Base-by-base conservation (phyloP, 2,888 invertebrate species). In the Hyposoter didymator region DNA sequence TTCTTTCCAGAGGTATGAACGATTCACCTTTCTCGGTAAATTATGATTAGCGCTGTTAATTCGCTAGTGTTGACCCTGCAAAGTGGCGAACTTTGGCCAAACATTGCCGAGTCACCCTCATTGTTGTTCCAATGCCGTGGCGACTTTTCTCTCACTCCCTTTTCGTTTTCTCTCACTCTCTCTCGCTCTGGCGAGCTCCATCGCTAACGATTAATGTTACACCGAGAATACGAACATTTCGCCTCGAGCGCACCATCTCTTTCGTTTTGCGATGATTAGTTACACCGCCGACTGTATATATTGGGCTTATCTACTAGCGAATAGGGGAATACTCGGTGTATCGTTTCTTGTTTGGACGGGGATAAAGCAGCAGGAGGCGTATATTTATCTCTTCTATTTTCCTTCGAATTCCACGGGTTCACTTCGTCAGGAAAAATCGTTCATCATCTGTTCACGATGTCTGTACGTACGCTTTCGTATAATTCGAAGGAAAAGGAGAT, bases 21-120 rank as follows among this genome's bases (percentile, higher is more conserved):
- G 45, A 67, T 78, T 82, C 35, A 78, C 73, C 66, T 78, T 79
- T 70, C 73, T 75, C 75, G 83, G 84, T 47, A 90, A 92, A 90
- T 91, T 90, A 90, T 90, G 89, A 91, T 91, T 89, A 90, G 89
- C 89, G 85, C 87, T 88, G 90, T 90, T 92, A 92, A 92, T 92
- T 92, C 90, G 89, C 88, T 88, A 89, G 84, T 92, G 91, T 92
- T 92, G 91, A 92, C 90, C 89, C 88, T 92, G 84, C 90, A 89
- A 89, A 92, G 91, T 92, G 91, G 91, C 89, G 67, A 70, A 78
- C 80, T 32, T 72, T 39, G 89, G 88, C 88, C 89, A 90, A 90
- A 91, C 89, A 91, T 87, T 87, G 85, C 84, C 86, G 86, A 87
- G 88, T 84, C 88, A 88, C 91, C 91, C 90, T 89, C 80, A 82